Conservation (phyloP, 92 coral and sea anemone genomes). For the Porites evermanni region DNA sequence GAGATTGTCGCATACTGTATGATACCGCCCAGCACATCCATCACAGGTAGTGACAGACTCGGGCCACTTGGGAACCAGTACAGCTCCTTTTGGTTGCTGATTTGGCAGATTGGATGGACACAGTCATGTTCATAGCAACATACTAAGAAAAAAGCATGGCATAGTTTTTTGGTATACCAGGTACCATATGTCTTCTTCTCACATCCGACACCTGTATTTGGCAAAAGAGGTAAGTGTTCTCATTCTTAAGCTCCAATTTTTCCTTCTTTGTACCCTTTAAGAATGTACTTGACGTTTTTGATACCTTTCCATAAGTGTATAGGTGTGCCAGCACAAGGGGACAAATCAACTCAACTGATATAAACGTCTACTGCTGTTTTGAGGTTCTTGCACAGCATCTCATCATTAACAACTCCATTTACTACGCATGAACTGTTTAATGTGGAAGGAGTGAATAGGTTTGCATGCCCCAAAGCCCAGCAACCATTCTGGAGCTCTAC, state of each 20-base stretch:
- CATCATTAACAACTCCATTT: no score
- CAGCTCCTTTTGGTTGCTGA: neutral
- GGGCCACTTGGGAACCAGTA: constrained; percentile 60
- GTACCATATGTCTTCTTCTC: constrained; percentile 6
- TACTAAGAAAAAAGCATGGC: neutral
- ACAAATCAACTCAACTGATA: no score
- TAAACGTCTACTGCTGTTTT: no score
- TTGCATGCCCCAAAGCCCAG: constrained; percentile 59
- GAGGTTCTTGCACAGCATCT: no score
- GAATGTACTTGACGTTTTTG: no score
- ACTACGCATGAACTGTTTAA: no score
- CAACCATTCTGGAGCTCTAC: constrained; percentile 82
- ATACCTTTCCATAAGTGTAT: no score
- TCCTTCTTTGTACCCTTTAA: no score
- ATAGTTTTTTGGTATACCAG: neutral
- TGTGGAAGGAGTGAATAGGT: no score
- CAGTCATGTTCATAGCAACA: neutral
- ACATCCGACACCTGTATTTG: neutral
- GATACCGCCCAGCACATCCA: constrained; percentile 26
- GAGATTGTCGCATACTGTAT: constrained; percentile 8
- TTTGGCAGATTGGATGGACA: constrained; percentile 2
- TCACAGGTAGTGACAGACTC: constrained; percentile 17
- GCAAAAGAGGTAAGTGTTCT: no score
- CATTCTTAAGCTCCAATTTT: no score
- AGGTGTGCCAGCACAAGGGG: no score